phyloP scores from a whole-genome alignment of 2,797 vertebrate species.

The Telmatherina bonti region DNA sequence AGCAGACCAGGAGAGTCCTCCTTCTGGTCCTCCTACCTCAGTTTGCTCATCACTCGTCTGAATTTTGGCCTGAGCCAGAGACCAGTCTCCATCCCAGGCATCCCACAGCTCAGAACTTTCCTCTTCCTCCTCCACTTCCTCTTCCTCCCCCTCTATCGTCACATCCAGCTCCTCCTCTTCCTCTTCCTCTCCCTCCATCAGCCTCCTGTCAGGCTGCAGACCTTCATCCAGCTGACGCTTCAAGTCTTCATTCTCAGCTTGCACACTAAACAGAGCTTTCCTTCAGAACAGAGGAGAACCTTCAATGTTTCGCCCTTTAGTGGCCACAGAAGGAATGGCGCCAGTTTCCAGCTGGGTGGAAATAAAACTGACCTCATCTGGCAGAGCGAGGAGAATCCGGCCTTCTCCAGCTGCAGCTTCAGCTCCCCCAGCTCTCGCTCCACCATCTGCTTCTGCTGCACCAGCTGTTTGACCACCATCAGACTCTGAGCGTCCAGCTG shows the following conservation, averaged over 20 bases:
- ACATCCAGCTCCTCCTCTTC: slow-evolving; percentile 72
- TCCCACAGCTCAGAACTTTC: slow-evolving; percentile 57
- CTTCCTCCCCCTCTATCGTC: slow-evolving; percentile 59
- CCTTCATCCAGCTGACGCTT: slow-evolving; percentile 80
- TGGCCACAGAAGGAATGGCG: too few relatives aligned
- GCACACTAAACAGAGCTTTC: slow-evolving; percentile 87
- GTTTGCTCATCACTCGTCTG: too few relatives aligned
- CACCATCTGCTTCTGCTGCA: slow-evolving; percentile 83
- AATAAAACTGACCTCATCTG: slow-evolving; percentile 85
- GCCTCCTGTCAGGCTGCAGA: slow-evolving; percentile 58
- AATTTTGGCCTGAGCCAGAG: slow-evolving; percentile 33
- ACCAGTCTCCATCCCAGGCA: slow-evolving; percentile 57
- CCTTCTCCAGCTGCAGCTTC: slow-evolving; percentile 89
- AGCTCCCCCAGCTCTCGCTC: slow-evolving; percentile 88
- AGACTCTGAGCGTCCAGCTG: slow-evolving; percentile 72
- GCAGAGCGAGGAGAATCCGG: slow-evolving; percentile 89
- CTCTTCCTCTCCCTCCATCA: slow-evolving; percentile 37
- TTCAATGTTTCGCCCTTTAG: too few relatives aligned
- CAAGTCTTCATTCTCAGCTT: slow-evolving; percentile 84
- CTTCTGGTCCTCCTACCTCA: slow-evolving; percentile 49
- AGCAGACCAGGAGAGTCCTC: too few relatives aligned
- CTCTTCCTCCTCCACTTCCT: slow-evolving; percentile 64
- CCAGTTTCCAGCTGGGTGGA: too few relatives aligned
- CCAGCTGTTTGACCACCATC: slow-evolving; percentile 79
- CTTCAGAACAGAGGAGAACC: slow-evolving; percentile 64